A percentile compares a stretch with the other conserved stretches of the same genome.
Evolutionary conservation across 2,113 vertebrate genomes (phyloP).

Genomic region (Petaurus breviceps): DNA sequence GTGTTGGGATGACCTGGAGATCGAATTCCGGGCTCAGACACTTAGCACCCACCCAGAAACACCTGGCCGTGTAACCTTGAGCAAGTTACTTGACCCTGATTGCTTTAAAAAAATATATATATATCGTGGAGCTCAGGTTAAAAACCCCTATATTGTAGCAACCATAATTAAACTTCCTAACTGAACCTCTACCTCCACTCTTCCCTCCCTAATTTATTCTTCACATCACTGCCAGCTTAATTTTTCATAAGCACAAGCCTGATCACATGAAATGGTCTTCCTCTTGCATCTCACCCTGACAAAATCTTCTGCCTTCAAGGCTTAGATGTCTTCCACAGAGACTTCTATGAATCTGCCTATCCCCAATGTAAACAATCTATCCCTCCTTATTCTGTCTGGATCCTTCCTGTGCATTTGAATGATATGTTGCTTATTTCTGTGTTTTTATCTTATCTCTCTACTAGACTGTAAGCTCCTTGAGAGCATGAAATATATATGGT

Average conservation of each 20-base stretch:
- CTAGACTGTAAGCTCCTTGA: not conserved
- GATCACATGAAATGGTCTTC: not conserved
- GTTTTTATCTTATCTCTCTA: not conserved
- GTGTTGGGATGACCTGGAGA: too few species aligned
- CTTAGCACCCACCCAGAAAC: too few species aligned
- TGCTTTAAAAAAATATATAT: too few species aligned
- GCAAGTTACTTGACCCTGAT: too few species aligned
- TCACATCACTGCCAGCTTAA: not conserved
- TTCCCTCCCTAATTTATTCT: not conserved
- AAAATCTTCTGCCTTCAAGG: not conserved
- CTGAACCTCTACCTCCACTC: not conserved
- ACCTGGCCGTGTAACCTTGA: too few species aligned
- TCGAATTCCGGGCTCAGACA: too few species aligned
- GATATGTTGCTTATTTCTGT: not conserved
- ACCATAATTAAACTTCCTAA: not conserved
- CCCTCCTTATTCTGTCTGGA: not conserved
- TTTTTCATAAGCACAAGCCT: not conserved
- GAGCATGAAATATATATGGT: not conserved
- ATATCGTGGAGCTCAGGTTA: not conserved
- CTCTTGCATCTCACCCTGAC: not conserved
- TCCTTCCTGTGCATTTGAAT: not conserved
- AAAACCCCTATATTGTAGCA: not conserved
- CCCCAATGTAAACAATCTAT: not conserved
- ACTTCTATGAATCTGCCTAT: not conserved
- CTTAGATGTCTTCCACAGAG: not conserved